Evolutionary conservation across 2,113 vertebrate species (phyloP).

Genomic region (Gymnocephalus cernua): DNA sequence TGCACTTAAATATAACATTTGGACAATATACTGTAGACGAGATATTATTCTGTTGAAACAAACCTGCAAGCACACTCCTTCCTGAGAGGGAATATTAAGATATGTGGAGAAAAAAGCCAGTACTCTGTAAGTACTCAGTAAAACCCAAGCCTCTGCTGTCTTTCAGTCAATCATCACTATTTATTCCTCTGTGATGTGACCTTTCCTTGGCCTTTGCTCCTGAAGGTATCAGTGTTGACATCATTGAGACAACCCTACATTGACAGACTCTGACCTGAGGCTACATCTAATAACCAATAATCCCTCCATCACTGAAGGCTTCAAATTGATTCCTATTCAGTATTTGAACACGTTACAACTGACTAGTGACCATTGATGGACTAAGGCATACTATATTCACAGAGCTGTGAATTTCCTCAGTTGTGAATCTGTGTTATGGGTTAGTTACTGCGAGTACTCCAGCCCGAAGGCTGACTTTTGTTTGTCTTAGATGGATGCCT

Average conservation of each 20-base stretch:
- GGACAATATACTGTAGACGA: background rate
- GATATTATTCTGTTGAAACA: background rate
- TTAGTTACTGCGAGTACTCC: constrained; percentile 31
- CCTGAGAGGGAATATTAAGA: background rate
- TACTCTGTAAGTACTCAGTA: background rate
- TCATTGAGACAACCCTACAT: constrained; percentile 14
- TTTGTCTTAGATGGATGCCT: constrained; percentile 16
- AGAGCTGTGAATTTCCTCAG: constrained; percentile 17
- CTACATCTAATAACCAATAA: constrained; percentile 31
- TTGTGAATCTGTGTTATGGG: constrained; percentile 15
- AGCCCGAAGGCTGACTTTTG: constrained; percentile 26
- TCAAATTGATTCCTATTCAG: constrained; percentile 41
- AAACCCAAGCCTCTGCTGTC: background rate
- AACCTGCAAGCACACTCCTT: background rate
- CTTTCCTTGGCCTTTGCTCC: constrained; percentile 23
- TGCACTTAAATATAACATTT: background rate
- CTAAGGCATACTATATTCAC: background rate
- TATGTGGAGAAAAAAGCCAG: background rate
- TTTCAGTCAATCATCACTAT: constrained; percentile 1
- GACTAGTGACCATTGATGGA: constrained; percentile 13
- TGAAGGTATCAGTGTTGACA: constrained; percentile 27
- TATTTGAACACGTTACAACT: constrained; percentile 33
- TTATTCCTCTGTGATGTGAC: constrained; percentile 25
- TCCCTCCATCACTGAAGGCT: constrained; percentile 19
- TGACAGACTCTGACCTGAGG: constrained; percentile 19